phyloP scores from a whole-genome alignment of 2,888 invertebrate genomes.

The Syrista parreyssii region DNA sequence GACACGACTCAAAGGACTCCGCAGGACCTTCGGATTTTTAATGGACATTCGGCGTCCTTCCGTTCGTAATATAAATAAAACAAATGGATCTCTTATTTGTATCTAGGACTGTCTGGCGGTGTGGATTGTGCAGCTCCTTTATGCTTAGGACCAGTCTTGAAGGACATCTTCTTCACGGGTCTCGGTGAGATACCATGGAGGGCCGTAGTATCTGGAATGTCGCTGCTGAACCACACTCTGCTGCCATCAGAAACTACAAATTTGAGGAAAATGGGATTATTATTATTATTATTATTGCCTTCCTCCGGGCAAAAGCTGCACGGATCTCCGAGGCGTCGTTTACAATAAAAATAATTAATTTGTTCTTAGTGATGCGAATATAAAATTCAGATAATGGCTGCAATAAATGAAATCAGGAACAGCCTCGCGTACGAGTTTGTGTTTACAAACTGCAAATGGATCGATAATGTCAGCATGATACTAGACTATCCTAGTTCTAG shows the following conservation, averaged over 20 bases:
- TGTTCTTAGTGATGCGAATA: background rate
- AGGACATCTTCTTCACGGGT: slow-evolving; percentile 76
- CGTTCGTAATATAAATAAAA: background rate
- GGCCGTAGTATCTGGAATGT: slow-evolving; percentile 58
- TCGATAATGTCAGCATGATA: slow-evolving; percentile 5
- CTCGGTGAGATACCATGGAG: slow-evolving; percentile 74
- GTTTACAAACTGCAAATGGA: slow-evolving; percentile 23
- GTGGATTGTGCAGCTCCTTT: slow-evolving; percentile 52
- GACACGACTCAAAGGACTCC: background rate
- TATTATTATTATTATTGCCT: background rate
- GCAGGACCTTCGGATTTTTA: background rate
- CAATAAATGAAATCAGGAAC: background rate
- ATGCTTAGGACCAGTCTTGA: slow-evolving; percentile 71
- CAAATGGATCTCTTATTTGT: slow-evolving; percentile 47
- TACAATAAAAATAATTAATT: slow-evolving; percentile 18
- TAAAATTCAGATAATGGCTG: background rate
- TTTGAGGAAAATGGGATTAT: background rate
- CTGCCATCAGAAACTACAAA: slow-evolving; percentile 59
- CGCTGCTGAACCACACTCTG: slow-evolving; percentile 70
- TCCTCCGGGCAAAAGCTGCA: background rate
- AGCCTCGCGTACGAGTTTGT: slow-evolving; percentile 4
- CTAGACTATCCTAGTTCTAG: slow-evolving; percentile 34
- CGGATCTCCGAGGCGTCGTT: background rate
- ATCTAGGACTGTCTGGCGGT: slow-evolving; percentile 64
- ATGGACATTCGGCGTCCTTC: background rate